Conservation (phyloP, 2,888 invertebrate genomes). For the Ferrisia virgata region DNA sequence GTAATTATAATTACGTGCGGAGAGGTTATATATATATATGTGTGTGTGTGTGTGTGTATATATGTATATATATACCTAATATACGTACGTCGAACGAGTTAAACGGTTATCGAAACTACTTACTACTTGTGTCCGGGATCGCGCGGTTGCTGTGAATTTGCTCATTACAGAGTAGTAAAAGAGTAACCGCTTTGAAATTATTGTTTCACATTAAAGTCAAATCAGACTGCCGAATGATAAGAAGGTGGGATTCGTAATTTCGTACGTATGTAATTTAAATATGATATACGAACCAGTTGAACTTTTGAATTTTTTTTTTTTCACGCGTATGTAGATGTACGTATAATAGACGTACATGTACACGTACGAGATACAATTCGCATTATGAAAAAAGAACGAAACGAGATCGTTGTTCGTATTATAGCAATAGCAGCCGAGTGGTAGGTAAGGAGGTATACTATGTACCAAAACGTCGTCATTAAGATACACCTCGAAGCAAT, state of each 20-base stretch:
- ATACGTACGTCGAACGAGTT: background rate
- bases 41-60: no score
- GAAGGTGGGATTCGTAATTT: background rate
- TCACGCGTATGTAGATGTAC: no score
- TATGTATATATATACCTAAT: no score
- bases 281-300: slow-evolving; percentile 19
- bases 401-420: background rate
- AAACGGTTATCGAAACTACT: background rate
- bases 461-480: slow-evolving; percentile 3
- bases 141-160: background rate
- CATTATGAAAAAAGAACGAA: background rate
- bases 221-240: background rate
- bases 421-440: background rate
- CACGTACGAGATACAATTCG: no score
- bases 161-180: background rate
- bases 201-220: background rate
- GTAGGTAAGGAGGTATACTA: background rate
- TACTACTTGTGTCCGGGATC: background rate
- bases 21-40: no score
- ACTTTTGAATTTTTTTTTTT: background rate
- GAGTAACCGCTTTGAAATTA: background rate
- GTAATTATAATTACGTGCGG: background rate
- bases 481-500: slow-evolving; percentile 15
- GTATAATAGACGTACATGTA: no score
- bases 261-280: background rate